Evolutionary conservation across 2,797 vertebrate species (phyloP), one percentile per base, ranked within the genome.

Genomic region (Poecilia picta): DNA sequence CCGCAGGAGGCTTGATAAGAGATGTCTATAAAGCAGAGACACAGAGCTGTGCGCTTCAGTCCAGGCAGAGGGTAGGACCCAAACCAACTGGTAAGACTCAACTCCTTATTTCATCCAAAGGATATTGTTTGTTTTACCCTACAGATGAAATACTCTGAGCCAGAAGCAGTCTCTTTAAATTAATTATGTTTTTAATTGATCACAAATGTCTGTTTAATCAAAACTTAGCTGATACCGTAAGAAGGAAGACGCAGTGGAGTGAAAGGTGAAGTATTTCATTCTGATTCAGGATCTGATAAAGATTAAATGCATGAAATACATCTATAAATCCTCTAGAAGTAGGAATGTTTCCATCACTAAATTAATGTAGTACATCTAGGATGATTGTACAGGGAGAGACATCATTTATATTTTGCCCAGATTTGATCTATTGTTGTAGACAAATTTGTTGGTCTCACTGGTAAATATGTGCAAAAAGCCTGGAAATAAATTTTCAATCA

Each of bases 1-100:
- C 84, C 53, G 72, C 8, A 18, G 47, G n/a, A 28, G 8, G 46
- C 13, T 16, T 70, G 91, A 95, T 94, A 92, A 94, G 89, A 78
- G 74, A 4, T 72, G 1, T 28, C 49, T 93, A 92, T 88, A 94
- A 91, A 70, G 47, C 55, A 25, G 51, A 59, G 31, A 47, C 47
- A 75, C 73, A 1, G 3, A 8, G 70, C 25, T 33, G 46, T 43
- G 53, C 36, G 2, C 59, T 41, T 41, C 45, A 33, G 43, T 70
- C 55, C 20, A 5, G 83, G 31, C 78, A 41, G 51, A 80, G 33
- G 13, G 47, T 57, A 43, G n/a, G 39, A 78, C 0, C 45, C 74
- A 55, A 3, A 64, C 49, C 80, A 74, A 46, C 71, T 1, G 93
- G 93, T 93, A 84, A 91, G 89, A 74, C 8, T 77, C 7, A n/a